Conservation (phyloP, 2,113 vertebrate genomes). For the Acrocephalus arundinaceus region DNA sequence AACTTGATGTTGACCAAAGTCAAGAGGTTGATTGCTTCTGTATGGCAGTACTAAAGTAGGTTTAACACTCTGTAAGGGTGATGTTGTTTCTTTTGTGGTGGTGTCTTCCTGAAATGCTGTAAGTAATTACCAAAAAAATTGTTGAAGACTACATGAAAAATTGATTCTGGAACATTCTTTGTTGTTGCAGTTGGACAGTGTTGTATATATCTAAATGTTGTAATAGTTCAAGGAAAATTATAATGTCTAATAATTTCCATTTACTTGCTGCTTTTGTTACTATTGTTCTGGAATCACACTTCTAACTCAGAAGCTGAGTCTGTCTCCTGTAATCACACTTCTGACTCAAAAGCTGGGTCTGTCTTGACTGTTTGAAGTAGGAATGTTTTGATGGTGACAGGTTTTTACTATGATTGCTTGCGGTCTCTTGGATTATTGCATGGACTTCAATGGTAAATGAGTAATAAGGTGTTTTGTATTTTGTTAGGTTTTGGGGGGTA, state of each 20-base stretch:
- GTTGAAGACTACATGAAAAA: not conserved
- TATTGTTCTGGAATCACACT: not conserved
- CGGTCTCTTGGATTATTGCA: not conserved
- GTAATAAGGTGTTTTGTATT: not conserved
- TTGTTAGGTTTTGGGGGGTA: not conserved
- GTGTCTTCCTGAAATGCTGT: not conserved
- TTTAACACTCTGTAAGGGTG: not conserved
- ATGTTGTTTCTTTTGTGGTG: not conserved
- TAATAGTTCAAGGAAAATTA: not conserved
- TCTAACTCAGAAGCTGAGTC: not conserved
- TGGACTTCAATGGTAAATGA: not conserved
- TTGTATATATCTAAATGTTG: not conserved
- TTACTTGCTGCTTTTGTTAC: not conserved
- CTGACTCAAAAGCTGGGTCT: not conserved
- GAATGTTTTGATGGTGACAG: not conserved
- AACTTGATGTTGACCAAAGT: accelerated
- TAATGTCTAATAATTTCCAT: not conserved
- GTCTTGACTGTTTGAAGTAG: not conserved
- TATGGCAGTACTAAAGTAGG: not conserved
- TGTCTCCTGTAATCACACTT: not conserved
- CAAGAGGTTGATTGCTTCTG: not conserved
- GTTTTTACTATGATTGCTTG: not conserved
- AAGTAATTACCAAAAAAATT: not conserved
- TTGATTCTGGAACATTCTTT: not conserved
- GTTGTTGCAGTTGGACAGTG: not conserved